These are phyloP conservation scores for Calameuta filiformis DNA, from an alignment of 2,888 invertebrate genomes.

Conservation along the genomic window DNA sequence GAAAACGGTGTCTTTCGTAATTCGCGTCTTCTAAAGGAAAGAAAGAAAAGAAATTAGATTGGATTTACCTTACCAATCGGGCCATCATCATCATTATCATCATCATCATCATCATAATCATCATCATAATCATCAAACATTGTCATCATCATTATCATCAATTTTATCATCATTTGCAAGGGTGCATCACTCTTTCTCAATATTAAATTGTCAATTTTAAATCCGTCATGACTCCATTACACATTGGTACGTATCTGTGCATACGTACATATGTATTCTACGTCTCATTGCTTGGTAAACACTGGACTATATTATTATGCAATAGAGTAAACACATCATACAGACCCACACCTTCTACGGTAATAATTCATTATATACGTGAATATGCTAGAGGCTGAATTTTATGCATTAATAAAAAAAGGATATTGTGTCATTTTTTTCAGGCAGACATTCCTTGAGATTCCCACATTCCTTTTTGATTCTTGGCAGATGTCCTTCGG, in stretches of 20 bases:
- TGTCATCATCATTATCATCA: slow-evolving; percentile 1
- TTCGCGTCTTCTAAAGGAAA: slow-evolving; percentile 11
- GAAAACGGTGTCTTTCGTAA: not conserved
- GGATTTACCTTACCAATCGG: slow-evolving; percentile 50
- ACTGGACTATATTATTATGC: not conserved
- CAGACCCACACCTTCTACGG: not conserved
- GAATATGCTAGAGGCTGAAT: not conserved
- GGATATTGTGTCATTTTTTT: not conserved
- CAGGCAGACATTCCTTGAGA: not conserved
- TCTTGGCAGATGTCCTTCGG: not conserved
- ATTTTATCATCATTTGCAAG: slow-evolving; percentile 14
- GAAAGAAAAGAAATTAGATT: slow-evolving; percentile 24
- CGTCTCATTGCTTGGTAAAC: not conserved
- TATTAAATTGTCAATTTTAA: not conserved
- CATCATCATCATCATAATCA: slow-evolving; percentile 2
- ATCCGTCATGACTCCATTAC: not conserved
- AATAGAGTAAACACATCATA: not conserved
- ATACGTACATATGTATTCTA: not conserved
- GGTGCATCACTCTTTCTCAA: not conserved
- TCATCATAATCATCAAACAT: slow-evolving; percentile 6
- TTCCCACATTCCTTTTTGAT: not conserved
- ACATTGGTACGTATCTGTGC: not conserved
- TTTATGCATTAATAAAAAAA: not conserved
- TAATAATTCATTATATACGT: not conserved
- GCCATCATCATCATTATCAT: slow-evolving; percentile 16